These are phyloP conservation scores for Falco punctatus DNA, from an alignment of 2,113 vertebrate species.

Conservation along the genomic window DNA sequence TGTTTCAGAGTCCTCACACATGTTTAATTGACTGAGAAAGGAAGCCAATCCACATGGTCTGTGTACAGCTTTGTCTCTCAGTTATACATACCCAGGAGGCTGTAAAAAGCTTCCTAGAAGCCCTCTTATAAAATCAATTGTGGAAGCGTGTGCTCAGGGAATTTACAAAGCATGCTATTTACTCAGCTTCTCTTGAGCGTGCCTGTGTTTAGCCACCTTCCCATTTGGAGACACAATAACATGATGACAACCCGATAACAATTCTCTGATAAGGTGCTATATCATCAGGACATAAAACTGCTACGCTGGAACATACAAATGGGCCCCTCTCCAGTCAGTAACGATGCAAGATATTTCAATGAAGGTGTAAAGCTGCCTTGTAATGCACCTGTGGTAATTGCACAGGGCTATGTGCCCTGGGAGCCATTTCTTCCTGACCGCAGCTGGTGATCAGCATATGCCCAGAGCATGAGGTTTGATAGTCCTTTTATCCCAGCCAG, in stretches of 20 bases:
- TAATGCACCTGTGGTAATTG: slow-evolving; percentile 27
- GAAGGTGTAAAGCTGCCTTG: slow-evolving; percentile 46
- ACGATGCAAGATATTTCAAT: slow-evolving; percentile 20
- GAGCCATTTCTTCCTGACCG: background rate
- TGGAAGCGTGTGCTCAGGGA: slow-evolving; percentile 32
- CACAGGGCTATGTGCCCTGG: background rate
- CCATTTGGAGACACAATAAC: slow-evolving; percentile 45
- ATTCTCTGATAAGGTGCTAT: slow-evolving; percentile 55
- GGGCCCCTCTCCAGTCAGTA: slow-evolving; percentile 13
- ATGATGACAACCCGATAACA: slow-evolving; percentile 47
- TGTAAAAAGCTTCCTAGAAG: slow-evolving; percentile 52
- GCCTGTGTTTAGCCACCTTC: slow-evolving; percentile 13
- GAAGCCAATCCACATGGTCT: background rate
- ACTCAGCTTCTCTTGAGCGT: slow-evolving; percentile 17
- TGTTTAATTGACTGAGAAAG: slow-evolving; percentile 24
- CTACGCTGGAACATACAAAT: background rate
- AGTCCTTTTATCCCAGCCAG: slow-evolving; percentile 36
- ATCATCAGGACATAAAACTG: slow-evolving; percentile 50
- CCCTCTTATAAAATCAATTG: slow-evolving; percentile 56
- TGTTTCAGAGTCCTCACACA: background rate
- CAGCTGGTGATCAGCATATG: slow-evolving; percentile 34
- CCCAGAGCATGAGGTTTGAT: background rate
- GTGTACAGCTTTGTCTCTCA: background rate
- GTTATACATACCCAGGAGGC: slow-evolving; percentile 4
- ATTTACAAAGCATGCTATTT: slow-evolving; percentile 61